Evolutionary conservation across 2,888 invertebrate genomes (phyloP).

Genomic region (Meandrusa payeni): DNA sequence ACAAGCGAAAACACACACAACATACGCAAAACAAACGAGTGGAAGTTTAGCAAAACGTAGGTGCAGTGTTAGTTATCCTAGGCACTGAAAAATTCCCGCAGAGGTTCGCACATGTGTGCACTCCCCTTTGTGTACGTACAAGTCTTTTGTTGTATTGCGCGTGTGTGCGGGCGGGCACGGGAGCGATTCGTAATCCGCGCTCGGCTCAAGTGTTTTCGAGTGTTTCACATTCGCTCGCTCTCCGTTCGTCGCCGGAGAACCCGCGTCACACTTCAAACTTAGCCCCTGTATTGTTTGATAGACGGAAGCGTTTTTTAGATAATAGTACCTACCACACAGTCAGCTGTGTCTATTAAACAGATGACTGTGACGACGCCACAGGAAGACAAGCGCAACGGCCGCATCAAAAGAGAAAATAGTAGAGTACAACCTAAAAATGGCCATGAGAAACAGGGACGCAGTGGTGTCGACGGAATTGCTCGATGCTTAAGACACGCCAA

Average conservation of each 20-base stretch:
- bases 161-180: constrained; percentile 33
- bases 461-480: too few relatives aligned
- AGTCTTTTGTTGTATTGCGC: constrained; percentile 54
- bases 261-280: constrained; percentile 51
- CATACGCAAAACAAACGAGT: constrained; percentile 18
- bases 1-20: constrained; percentile 12
- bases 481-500: too few relatives aligned
- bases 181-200: constrained; percentile 55
- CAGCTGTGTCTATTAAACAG: too few relatives aligned
- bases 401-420: too few relatives aligned
- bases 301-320: constrained; percentile 25
- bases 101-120: constrained; percentile 31
- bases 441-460: too few relatives aligned
- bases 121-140: constrained; percentile 35
- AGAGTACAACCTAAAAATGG: too few relatives aligned
- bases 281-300: constrained; percentile 29
- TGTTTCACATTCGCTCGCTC: constrained; percentile 55
- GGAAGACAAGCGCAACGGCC: too few relatives aligned
- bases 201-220: constrained; percentile 51
- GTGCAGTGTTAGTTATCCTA: constrained; percentile 21
- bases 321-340: too few relatives aligned
- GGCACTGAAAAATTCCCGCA: constrained; percentile 33
- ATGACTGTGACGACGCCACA: too few relatives aligned
- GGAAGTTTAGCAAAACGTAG: constrained; percentile 12
- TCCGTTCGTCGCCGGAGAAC: constrained; percentile 49